phyloP scores from a whole-genome alignment of 2,113 vertebrate species.

The Falco punctatus region DNA sequence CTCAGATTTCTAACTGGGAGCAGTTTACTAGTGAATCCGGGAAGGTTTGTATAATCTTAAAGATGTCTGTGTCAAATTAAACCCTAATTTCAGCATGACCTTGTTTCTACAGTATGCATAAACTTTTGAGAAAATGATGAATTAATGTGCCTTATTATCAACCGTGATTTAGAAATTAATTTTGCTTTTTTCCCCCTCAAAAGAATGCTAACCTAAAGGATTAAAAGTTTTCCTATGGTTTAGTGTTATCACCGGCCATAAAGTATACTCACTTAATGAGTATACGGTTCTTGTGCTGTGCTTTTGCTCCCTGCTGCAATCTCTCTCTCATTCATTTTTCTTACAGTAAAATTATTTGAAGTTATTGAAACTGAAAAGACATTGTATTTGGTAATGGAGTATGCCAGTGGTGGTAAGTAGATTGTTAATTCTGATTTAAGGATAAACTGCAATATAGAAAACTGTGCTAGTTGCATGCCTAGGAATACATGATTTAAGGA shows the following conservation, averaged over 20 bases:
- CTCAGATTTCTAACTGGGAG: constrained; percentile 10
- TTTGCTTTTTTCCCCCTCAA: background rate
- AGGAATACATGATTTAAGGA: background rate
- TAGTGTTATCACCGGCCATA: background rate
- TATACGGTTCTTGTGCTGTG: constrained; percentile 22
- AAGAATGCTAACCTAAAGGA: constrained; percentile 40
- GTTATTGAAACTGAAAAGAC: constrained; percentile 98
- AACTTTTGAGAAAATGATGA: background rate
- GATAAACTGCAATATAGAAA: background rate
- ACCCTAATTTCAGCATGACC: constrained; percentile 55
- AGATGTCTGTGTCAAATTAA: background rate
- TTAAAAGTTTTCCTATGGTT: background rate
- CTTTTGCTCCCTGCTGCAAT: constrained; percentile 32
- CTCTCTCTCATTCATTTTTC: constrained; percentile 53
- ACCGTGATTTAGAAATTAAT: constrained; percentile 11
- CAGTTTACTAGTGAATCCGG: background rate
- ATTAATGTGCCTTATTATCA: constrained; percentile 42
- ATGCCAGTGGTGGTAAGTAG: constrained; percentile 92
- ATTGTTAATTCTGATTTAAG: constrained; percentile 7
- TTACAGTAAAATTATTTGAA: constrained; percentile 95
- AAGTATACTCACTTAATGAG: background rate
- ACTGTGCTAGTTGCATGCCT: background rate
- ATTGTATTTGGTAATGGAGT: constrained; percentile 95
- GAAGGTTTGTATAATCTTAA: constrained; percentile 30
- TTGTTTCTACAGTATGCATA: background rate